Evolutionary conservation across 2,888 invertebrate species (phyloP).

Genomic region (Hypsopygia costalis): DNA sequence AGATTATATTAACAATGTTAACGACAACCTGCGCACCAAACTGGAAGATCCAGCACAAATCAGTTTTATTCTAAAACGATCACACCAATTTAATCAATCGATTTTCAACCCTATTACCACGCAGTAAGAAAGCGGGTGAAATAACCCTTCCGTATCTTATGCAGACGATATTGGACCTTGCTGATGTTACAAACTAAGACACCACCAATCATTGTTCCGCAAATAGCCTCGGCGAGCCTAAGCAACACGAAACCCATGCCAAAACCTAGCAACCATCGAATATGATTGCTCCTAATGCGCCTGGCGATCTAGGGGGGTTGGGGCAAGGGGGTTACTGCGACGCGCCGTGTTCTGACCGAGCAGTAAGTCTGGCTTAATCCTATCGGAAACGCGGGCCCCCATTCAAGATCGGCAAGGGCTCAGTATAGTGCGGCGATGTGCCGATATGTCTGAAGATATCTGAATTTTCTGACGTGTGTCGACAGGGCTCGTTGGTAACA

Average conservation of each 20-base stretch:
- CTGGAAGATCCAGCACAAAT: conserved; percentile 4
- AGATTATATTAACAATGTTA: conserved; percentile 4
- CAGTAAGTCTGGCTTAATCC: conserved; percentile 80
- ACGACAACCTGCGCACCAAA: conserved; percentile 5
- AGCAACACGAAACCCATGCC: conserved; percentile 75
- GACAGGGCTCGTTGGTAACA: conserved; percentile 10
- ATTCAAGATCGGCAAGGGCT: conserved; percentile 69
- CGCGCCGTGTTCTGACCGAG: conserved; percentile 75
- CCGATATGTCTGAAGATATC: conserved; percentile 52
- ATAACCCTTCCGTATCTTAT: conserved; percentile 21
- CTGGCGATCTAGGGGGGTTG: conserved; percentile 42
- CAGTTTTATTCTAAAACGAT: conserved; percentile 1
- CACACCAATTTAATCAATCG: neutral
- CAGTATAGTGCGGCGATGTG: conserved; percentile 37
- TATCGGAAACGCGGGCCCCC: conserved; percentile 77
- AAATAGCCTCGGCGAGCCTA: conserved; percentile 66
- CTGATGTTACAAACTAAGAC: conserved; percentile 59
- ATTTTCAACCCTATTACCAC: conserved; percentile 8
- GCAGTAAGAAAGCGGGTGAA: conserved; percentile 20
- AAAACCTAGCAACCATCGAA: conserved; percentile 77
- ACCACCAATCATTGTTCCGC: conserved; percentile 71
- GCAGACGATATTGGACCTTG: conserved; percentile 43
- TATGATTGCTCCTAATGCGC: conserved; percentile 79
- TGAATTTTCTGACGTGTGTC: conserved; percentile 7
- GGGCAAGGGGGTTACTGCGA: conserved; percentile 48